Evolutionary conservation across 2,888 invertebrate genomes (phyloP), one percentile per base, ranked within the genome.

Genomic region (Myopa tessellatipennis): DNA sequence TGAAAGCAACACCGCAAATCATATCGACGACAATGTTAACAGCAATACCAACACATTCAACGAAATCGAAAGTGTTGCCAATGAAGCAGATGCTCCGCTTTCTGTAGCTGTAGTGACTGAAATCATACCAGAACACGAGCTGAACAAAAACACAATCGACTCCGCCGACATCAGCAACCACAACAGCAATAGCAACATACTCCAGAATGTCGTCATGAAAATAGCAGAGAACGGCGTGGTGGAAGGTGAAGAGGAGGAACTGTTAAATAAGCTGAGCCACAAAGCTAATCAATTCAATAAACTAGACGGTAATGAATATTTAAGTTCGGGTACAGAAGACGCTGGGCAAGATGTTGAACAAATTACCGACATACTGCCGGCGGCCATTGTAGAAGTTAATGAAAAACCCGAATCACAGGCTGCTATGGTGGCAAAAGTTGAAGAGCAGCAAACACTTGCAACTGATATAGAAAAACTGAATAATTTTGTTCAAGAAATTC

Each of bases 51-150:
- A 75, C 12, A 79, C 58, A 61, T 18, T 76, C 52, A 77, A 76
- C 58, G 79, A 79, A 78, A 79, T 55, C 70, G 81, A 82, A 76
- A 81, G 81, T 79, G 81, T 80, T 76, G 69, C 67, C 40, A 40
- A 74, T 52, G 45, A 12, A 78, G 76, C 76, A 77, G 70, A 76
- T 26, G 4, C 50, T 70, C 52, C 40, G 34, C 10, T 52, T 70
- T 16, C 36, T 58, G 67, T 14, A 18, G 58, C 55, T 63, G 50
- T 52, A 26, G 45, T 14, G 58, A 55, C 55, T 72, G 60, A 60
- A 36, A 14, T 40, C 60, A 60, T 72, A 16, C 67, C 73, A 63
- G 38, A 74, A 16, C 45, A 72, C 38, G 50, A 50, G 38, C 67
- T 67, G n/a, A 67, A 50, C 45, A 55, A 34, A 14, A 26, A 70